Evolutionary conservation across 2,888 invertebrate genomes (phyloP).

Genomic region (Ariolimax columbianus): DNA sequence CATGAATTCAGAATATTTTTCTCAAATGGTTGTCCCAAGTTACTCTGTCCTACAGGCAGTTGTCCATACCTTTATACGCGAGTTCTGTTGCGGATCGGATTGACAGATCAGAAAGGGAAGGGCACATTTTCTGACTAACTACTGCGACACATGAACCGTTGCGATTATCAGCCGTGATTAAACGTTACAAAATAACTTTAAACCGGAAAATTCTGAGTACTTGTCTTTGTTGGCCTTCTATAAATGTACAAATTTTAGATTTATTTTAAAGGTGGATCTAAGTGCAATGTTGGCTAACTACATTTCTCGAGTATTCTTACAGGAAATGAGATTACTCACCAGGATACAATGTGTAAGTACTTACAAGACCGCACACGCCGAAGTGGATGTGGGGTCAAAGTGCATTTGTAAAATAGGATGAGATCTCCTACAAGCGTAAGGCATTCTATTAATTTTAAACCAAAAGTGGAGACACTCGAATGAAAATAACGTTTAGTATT

Average conservation of each 20-base stretch:
- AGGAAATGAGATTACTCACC: not conserved
- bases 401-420: not conserved
- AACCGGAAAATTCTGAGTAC: not conserved
- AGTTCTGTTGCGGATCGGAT: not conserved
- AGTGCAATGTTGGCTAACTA: too few species aligned
- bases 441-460: too few species aligned
- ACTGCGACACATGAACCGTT: not conserved
- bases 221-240: not conserved
- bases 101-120: not conserved
- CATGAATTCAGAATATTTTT: too few species aligned
- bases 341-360: not conserved
- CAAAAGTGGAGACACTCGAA: too few species aligned
- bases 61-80: not conserved
- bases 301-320: not conserved
- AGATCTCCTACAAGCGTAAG: too few species aligned
- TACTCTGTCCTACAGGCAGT: not conserved
- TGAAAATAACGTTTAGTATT: too few species aligned
- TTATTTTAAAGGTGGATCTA: too few species aligned
- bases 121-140: not conserved
- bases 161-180: too few species aligned
- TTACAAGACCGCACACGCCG: not conserved
- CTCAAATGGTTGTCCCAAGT: too few species aligned
- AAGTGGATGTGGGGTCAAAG: not conserved
- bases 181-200: too few species aligned
- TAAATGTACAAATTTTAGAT: too few species aligned